Conservation (phyloP, 2,113 vertebrate genomes). For the Silurus glanis region DNA sequence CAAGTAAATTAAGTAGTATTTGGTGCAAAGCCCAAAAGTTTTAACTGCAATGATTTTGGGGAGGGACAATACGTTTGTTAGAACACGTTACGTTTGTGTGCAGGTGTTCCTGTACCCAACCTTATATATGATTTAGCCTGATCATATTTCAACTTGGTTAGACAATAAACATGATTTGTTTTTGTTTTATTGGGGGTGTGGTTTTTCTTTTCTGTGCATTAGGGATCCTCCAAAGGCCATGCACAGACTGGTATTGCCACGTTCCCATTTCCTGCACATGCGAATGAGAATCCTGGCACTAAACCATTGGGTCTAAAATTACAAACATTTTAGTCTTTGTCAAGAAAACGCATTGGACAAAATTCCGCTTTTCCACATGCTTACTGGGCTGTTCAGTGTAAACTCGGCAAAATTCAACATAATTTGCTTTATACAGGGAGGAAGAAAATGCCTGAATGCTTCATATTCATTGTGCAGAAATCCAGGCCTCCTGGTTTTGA, state of each 20-base stretch:
- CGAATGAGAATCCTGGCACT: not conserved
- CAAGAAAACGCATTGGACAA: not conserved
- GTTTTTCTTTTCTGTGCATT: not conserved
- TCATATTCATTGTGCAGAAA: not conserved
- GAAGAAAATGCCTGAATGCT: not conserved
- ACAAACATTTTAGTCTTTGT: not conserved
- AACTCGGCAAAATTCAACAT: not conserved
- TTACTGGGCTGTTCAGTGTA: not conserved
- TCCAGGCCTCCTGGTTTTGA: not conserved
- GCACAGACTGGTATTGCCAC: not conserved
- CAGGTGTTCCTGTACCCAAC: no score
- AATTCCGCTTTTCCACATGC: not conserved
- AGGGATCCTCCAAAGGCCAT: not conserved
- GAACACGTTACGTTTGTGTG: no score
- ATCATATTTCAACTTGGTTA: no score
- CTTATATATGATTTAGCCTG: no score
- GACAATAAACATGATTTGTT: no score
- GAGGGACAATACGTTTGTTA: not conserved
- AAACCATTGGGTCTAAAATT: not conserved
- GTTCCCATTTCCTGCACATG: not conserved
- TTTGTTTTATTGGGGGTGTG: not conserved
- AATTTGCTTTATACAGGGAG: not conserved
- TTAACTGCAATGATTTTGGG: not conserved
- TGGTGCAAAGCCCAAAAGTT: not conserved
- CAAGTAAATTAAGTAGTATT: not conserved